These are phyloP conservation scores for Ptyas mucosa DNA, from an alignment of 2,113 vertebrate species.

Conservation along the genomic window DNA sequence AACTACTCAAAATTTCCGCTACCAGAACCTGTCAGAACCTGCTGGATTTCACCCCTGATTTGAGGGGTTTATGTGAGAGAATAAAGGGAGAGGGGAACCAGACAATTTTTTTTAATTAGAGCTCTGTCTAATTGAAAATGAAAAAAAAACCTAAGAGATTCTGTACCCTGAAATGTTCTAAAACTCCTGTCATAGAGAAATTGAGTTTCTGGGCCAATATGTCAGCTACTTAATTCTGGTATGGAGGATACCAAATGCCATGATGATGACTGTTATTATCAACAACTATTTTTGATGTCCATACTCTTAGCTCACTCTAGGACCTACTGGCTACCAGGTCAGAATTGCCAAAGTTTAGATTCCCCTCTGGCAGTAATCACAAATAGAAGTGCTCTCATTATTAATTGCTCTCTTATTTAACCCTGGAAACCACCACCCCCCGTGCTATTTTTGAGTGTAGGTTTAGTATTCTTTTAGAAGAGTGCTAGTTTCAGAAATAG, in stretches of 20 bases:
- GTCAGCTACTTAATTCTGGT: background rate
- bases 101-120: background rate
- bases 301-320: background rate
- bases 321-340: background rate
- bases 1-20: no score
- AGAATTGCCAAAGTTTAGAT: background rate
- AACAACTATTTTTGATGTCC: background rate
- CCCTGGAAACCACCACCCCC: background rate
- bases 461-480: background rate
- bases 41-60: no score
- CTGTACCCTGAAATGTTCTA: background rate
- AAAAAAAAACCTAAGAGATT: background rate
- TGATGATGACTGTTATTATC: background rate
- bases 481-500: background rate
- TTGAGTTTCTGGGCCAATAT: background rate
- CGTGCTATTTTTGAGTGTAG: background rate
- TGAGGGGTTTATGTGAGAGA: background rate
- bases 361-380: background rate
- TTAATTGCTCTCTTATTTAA: background rate
- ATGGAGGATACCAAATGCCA: background rate
- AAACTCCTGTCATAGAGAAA: background rate
- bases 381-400: background rate
- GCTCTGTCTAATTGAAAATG: background rate
- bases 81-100: background rate
- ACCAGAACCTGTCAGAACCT: no score